phyloP scores from a whole-genome alignment of 1,140 invertebrate species.

The Zophobas morio region DNA sequence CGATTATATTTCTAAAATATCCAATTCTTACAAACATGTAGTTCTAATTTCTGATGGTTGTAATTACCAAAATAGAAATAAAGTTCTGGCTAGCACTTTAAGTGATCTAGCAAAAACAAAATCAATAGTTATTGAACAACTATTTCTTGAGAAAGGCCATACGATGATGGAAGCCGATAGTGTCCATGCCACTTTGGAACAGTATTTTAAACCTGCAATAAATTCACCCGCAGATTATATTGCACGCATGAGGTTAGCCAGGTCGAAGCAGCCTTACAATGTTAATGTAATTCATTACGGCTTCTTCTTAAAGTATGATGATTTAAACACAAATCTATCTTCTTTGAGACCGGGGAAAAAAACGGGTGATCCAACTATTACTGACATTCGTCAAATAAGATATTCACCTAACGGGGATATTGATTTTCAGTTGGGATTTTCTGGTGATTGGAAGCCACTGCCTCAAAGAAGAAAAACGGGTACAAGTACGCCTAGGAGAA shows the following conservation, averaged over 20 bases:
- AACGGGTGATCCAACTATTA: background rate
- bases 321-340: background rate
- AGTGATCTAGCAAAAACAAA: conserved; percentile 40
- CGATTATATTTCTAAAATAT: conserved; percentile 32
- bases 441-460: background rate
- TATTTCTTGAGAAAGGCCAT: conserved; percentile 61
- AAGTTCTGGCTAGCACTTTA: conserved; percentile 48
- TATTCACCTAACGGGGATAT: background rate
- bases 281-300: conserved; percentile 7
- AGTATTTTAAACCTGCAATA: conserved; percentile 53
- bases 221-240: conserved; percentile 58
- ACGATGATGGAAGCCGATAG: conserved; percentile 65
- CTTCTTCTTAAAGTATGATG: conserved; percentile 20
- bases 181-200: conserved; percentile 62
- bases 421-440: background rate
- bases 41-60: conserved; percentile 51
- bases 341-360: background rate
- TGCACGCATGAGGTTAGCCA: conserved; percentile 49
- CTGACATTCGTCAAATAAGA: background rate
- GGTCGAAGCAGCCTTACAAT: conserved; percentile 52
- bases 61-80: conserved; percentile 49
- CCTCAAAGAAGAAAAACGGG: background rate
- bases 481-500: too few species aligned
- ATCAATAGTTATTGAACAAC: conserved; percentile 51
- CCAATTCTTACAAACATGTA: conserved; percentile 9